Evolutionary conservation across 2,797 vertebrate species (phyloP).

Genomic region (Garrulus glandarius): DNA sequence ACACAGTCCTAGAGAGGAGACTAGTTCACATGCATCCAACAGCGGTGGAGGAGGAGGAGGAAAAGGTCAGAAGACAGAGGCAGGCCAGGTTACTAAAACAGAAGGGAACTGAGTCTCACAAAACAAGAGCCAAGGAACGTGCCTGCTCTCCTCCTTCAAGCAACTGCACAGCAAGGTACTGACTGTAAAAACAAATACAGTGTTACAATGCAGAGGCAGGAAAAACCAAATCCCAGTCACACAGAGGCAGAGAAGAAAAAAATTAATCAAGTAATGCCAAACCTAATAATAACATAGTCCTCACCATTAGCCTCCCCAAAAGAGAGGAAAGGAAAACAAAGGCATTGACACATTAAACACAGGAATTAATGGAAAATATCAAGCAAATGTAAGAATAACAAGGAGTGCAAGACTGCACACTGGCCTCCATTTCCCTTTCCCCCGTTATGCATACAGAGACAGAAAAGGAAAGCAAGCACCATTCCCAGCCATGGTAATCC

Average conservation of each 20-base stretch:
- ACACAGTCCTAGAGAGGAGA: not conserved
- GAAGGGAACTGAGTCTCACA: not conserved
- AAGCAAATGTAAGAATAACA: slow-evolving; percentile 43
- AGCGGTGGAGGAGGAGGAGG: not conserved
- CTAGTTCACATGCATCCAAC: not conserved
- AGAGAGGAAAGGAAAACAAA: slow-evolving; percentile 65
- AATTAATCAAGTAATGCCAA: slow-evolving; percentile 50
- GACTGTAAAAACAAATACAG: slow-evolving; percentile 54
- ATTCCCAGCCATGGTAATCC: not conserved
- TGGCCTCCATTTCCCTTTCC: slow-evolving; percentile 23
- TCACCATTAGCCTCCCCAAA: not conserved
- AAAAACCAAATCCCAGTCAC: slow-evolving; percentile 45
- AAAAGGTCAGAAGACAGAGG: not conserved
- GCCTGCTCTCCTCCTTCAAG: slow-evolving; percentile 14
- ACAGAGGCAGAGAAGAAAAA: slow-evolving; percentile 33
- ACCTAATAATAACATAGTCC: slow-evolving; percentile 41
- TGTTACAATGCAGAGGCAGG: slow-evolving; percentile 30
- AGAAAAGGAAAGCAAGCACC: not conserved
- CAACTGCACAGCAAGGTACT: slow-evolving; percentile 34
- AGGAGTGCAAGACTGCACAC: not conserved
- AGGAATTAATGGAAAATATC: slow-evolving; percentile 52
- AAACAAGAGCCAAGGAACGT: not conserved
- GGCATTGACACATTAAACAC: slow-evolving; percentile 14
- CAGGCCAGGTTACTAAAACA: not conserved
- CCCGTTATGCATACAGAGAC: not conserved